A percentile compares a stretch with the other conserved stretches of the same genome.
phyloP scores from a whole-genome alignment of 2,888 invertebrate genomes.

The Dusona sp. region DNA sequence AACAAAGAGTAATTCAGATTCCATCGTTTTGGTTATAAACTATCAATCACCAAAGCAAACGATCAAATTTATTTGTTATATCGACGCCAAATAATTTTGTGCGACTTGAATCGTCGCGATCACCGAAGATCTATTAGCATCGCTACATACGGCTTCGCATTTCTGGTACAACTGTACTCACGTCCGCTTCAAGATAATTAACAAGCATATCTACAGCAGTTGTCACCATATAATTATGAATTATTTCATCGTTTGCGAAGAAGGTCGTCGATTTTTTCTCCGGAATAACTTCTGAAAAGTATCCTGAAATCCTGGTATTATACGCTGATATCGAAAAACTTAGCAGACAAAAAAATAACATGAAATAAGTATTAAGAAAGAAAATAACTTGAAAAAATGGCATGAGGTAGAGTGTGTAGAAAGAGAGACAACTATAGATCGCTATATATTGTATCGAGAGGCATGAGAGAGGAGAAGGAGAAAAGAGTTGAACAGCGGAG shows the following conservation, averaged over 20 bases:
- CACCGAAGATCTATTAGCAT: not conserved
- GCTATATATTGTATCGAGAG: constrained; percentile 54
- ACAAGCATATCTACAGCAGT: not conserved
- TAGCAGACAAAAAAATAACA: constrained; percentile 17
- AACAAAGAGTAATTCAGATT: too few relatives aligned
- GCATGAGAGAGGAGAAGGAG: constrained; percentile 38
- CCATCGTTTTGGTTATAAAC: not conserved
- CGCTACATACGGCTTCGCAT: not conserved
- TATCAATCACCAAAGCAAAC: too few relatives aligned
- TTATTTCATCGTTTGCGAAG: constrained; percentile 13
- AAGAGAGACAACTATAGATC: constrained; percentile 43
- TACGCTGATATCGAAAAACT: constrained; percentile 25
- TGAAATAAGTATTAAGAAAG: constrained; percentile 37
- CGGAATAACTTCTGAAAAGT: constrained; percentile 18
- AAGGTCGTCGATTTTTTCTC: constrained; percentile 7
- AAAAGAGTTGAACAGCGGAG: constrained; percentile 40
- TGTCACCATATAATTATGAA: constrained; percentile 8
- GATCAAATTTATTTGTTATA: not conserved
- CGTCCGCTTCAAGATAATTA: not conserved
- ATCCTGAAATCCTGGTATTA: constrained; percentile 52
- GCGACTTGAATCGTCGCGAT: not conserved
- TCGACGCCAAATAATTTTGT: not conserved
- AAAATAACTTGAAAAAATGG: constrained; percentile 48
- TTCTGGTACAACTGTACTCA: not conserved
- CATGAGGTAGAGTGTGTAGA: constrained; percentile 53